Base-by-base conservation (phyloP, 2,797 vertebrate species). In the Myioborus melanocephalus region DNA sequence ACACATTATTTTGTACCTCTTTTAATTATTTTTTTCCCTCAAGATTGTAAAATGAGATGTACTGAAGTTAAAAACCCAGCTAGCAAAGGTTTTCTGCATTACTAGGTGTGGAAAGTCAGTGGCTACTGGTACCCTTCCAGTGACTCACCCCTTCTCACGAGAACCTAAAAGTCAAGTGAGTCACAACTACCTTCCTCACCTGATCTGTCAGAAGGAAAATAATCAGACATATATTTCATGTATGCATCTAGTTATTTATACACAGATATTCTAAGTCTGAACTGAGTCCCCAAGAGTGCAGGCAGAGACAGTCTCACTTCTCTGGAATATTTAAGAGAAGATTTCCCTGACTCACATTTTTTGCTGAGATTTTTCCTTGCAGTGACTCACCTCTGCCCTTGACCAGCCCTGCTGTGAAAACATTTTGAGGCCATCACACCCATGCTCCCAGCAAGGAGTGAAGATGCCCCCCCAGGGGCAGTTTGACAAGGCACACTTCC, bases 391-490 rank as follows among this genome's bases (percentile, higher is more conserved):
- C 69, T 89, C 49, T 92, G 86, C 56, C 90, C 83, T 95, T 95
- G 88, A 85, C 41, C 24, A 87, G n/a, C 52, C 43, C 44, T 75
- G 39, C n/a, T 61, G 39, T 46, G 79, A 49, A 71, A 93, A 64
- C 6, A 12, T 49, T 84, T 75, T 71, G 68, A 78, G 8, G 6
- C 60, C 56, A 56, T 39, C 11, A 3, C 57, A 81, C 23, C 35
- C 47, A 6, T 34, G 43, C 23, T 79, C 35, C 27, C 64, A 76
- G 82, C 49, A 73, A 91, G 78, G 60, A 92, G 53, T 78, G 71
- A 80, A 91, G 92, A 89, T 96, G 32, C 68, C 60, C 90, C 76
- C 81, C 24, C 19, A 57, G 87, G 87, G 91, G 91, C 91, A 94
- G 89, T 64, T 78, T 68, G 79, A n/a, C 50, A 50, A 81, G 69